Percentiles rank a stretch among this genome's conserved stretches.
Conservation (phyloP, 1,140 invertebrate genomes). For the Ips nitidus region DNA sequence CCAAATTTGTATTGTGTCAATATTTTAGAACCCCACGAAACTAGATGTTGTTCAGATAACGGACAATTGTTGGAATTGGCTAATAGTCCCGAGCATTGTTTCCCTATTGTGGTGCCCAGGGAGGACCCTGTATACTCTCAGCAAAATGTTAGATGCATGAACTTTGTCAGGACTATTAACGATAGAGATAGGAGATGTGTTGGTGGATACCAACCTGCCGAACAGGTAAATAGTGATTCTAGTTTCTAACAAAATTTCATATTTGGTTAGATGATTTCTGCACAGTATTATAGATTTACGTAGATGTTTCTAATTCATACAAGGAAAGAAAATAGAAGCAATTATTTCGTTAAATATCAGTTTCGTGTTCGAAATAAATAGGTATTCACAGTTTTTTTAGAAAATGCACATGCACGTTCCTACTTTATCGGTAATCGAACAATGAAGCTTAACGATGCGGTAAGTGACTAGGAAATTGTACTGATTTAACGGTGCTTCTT, state of each 20-base stretch:
- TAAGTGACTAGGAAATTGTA: too few species aligned
- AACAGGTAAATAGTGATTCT: conserved; percentile 61
- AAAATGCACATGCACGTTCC: too few species aligned
- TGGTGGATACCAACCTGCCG: conserved; percentile 62
- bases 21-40: conserved; percentile 62
- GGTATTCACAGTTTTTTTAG: too few species aligned
- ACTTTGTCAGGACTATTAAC: conserved; percentile 79
- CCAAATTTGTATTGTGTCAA: background rate
- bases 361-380: conserved; percentile 1
- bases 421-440: too few species aligned
- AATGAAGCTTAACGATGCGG: too few species aligned
- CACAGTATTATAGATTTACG: too few species aligned
- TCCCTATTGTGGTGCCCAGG: conserved; percentile 78
- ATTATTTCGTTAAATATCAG: conserved; percentile 11
- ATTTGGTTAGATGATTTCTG: too few species aligned
- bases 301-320: too few species aligned
- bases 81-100: conserved; percentile 66
- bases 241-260: too few species aligned
- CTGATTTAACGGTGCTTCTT: too few species aligned
- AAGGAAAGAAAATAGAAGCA: too few species aligned
- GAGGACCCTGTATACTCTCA: conserved; percentile 79
- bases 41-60: conserved; percentile 69
- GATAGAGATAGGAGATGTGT: conserved; percentile 69
- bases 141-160: conserved; percentile 74
- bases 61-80: conserved; percentile 59